phyloP scores from a whole-genome alignment of 2,888 invertebrate genomes.

The Andrena haemorrhoa region DNA sequence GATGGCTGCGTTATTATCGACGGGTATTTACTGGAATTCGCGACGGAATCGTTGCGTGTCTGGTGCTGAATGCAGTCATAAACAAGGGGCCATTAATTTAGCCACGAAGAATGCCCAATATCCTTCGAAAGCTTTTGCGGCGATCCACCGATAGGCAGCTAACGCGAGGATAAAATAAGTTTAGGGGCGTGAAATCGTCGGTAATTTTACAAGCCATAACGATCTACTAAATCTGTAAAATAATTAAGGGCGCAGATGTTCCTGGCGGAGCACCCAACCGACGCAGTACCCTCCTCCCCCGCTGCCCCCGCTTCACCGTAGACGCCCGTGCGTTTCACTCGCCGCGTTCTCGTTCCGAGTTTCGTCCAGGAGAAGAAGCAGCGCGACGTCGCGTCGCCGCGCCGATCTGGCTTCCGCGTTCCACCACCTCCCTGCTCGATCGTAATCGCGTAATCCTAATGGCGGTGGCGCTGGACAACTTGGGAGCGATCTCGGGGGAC shows the following conservation, averaged over 20 bases:
- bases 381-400: too few relatives aligned
- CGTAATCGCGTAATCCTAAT: too few relatives aligned
- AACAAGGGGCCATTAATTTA: constrained; percentile 84
- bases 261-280: constrained; percentile 47
- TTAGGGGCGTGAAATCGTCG: constrained; percentile 85
- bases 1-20: constrained; percentile 69
- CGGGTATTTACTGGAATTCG: constrained; percentile 79
- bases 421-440: too few relatives aligned
- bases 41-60: constrained; percentile 82
- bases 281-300: constrained; percentile 32
- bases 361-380: constrained; percentile 1
- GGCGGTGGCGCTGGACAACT: not conserved
- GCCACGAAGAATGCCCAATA: constrained; percentile 83
- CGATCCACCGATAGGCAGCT: constrained; percentile 76
- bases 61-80: constrained; percentile 81
- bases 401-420: too few relatives aligned
- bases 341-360: not conserved
- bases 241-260: constrained; percentile 85
- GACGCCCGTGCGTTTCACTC: constrained; percentile 4
- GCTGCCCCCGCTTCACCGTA: constrained; percentile 25
- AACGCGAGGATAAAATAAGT: constrained; percentile 82
- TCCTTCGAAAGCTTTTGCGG: constrained; percentile 77
- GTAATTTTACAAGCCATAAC: constrained; percentile 85
- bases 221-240: constrained; percentile 85
- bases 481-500: not conserved